Evolutionary conservation across 1,140 invertebrate genomes (phyloP), one percentile per base, ranked within the genome.

Genomic region (Zaprionus africanus): DNA sequence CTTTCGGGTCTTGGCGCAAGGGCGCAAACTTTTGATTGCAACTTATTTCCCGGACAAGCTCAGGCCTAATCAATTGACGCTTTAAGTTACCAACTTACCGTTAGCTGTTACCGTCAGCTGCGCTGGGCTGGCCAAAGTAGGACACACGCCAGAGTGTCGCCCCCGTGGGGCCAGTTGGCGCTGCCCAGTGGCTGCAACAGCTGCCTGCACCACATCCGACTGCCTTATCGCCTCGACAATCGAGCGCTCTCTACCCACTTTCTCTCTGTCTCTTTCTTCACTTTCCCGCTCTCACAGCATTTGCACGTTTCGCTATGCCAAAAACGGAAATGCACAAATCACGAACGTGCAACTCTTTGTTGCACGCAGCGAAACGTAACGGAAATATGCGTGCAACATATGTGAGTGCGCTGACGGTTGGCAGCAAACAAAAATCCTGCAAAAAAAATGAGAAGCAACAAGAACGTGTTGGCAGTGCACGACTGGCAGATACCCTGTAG

Each of bases 291-390:
- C 19, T 49, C 6, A 7, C 46, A 22, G 46, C 46, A 51, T 49
- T 49, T 19, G 46, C 46, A 51, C 46, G 46, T 51, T 51, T 49
- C 26, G 64, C 72, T 59, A 59, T 60, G 71, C 49, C 57, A 68
- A 73, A 81, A 79, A 68, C 80, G 83, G 84, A 87, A 87, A 88
- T 83, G 74, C 84, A 88, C 84, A 87, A 87, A 87, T 87, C 84
- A 87, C 76, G 65, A 49, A 60, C 72, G 67, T 38, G 46, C 26
- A 38, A 54, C 64, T 81, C 71, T 77, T 87, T 86, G 82, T 74
- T 73, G 83, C 58, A 78, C 67, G 54, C 80, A 68, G 24, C 68
- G 65, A 69, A 71, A 66, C 60, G 75, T 51, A 87, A 66, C 84
- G 84, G 84, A 87, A 88, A 87, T 87, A 81, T 79, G 73, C 64